Base-by-base conservation (phyloP, 2,797 vertebrate species). In the Pseudocheirus occidentalis region DNA sequence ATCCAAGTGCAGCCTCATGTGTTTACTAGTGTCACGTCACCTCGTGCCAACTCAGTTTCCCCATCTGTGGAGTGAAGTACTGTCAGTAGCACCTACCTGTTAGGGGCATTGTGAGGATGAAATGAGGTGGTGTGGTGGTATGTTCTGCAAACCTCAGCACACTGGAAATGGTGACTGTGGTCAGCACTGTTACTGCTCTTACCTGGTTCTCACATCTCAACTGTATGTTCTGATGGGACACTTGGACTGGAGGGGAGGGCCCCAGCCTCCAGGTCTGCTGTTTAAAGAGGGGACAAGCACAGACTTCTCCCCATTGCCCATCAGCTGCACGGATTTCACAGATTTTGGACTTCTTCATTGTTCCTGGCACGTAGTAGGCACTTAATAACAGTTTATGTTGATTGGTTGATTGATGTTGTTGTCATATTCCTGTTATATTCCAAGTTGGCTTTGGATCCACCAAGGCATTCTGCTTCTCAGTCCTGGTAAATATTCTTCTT, bases 311-410 rank as follows among this genome's bases (percentile, higher is more conserved):
- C 62, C 34, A 7, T 73, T 40, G 16, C 31, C 62, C 66, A 46
- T 1, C 14, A n/a, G 62, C 34, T n/a, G 5, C n/a, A 1, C 0
- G 2, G 66, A 0, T 9, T 73, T n/a, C n/a, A n/a, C n/a, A n/a
- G n/a, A n/a, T n/a, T n/a, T 81, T 81, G 18, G 18, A 24, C n/a
- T 81, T 46, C 18, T 40, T 18, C n/a, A 10, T 21, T 4, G 2
- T 40, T n/a, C 34, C 66, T 46, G 66, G n/a, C 18, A 24, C 3
- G 12, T 0, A 10, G 66, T 81, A 24, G 66, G 18, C 18, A 40
- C 6, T 81, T 40, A 81, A 24, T 81, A 46, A 40, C 18, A 0
- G 7, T 40, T 46, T 46, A 24, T 46, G 24, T 81, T 16, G 7
- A 50, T 73, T 18, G 16, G 34, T 4, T 18, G 3, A 28, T 50